These are phyloP conservation scores for Gastrophryne carolinensis DNA, from an alignment of 2,797 vertebrate species.

Conservation along the genomic window DNA sequence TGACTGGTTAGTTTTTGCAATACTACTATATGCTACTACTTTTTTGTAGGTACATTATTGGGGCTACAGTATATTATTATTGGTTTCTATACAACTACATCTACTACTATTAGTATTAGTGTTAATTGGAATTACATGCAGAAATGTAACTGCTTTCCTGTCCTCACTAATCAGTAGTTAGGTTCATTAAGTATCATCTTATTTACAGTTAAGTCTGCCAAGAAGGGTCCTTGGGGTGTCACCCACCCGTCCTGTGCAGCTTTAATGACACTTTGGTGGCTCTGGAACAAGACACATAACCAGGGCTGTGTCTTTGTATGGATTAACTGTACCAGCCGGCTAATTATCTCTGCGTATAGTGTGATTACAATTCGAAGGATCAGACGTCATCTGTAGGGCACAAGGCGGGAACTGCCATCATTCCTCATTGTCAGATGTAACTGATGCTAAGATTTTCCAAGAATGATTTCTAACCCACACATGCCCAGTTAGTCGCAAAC, in stretches of 20 bases:
- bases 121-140: too few relatives aligned
- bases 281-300: neutral
- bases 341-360: neutral
- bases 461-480: too few relatives aligned
- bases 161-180: too few relatives aligned
- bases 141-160: too few relatives aligned
- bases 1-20: too few relatives aligned
- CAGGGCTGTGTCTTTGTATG: neutral
- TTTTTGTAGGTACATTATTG: too few relatives aligned
- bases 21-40: too few relatives aligned
- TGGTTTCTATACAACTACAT: too few relatives aligned
- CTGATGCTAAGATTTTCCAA: neutral
- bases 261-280: neutral
- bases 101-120: too few relatives aligned
- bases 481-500: too few relatives aligned
- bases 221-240: neutral
- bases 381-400: neutral
- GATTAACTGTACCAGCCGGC: slow-evolving; percentile 7
- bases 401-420: neutral
- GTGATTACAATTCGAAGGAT: neutral
- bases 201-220: neutral
- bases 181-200: neutral
- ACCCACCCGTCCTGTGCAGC: neutral
- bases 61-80: too few relatives aligned
- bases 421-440: neutral